These are phyloP conservation scores for Tragopan temminckii DNA, from an alignment of 2,797 vertebrate species.

Conservation along the genomic window DNA sequence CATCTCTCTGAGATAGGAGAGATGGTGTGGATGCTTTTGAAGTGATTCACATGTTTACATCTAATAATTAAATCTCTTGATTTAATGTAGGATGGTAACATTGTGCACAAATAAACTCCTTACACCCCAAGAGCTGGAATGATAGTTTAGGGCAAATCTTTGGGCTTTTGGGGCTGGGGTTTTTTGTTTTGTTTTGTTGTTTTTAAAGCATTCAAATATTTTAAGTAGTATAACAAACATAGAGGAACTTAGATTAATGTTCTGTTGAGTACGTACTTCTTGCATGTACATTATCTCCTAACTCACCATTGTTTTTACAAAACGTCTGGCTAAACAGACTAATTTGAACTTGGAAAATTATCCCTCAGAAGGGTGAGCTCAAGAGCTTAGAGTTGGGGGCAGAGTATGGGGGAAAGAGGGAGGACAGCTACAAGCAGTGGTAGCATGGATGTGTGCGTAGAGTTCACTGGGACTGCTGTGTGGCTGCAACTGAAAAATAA, in stretches of 20 bases:
- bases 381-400: not conserved
- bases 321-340: not conserved
- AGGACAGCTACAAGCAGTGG: not conserved
- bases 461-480: not conserved
- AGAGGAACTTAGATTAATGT: not conserved
- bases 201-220: not conserved
- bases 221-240: not conserved
- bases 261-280: not conserved
- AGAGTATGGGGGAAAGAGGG: not conserved
- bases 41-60: not conserved
- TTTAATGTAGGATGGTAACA: not conserved
- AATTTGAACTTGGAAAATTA: not conserved
- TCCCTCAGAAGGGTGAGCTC: not conserved
- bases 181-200: not conserved
- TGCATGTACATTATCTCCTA: not conserved
- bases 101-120: not conserved
- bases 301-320: not conserved
- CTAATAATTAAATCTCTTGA: not conserved
- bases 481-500: not conserved
- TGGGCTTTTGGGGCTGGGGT: not conserved
- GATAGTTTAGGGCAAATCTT: not conserved
- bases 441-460: rapidly evolving
- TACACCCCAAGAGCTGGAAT: not conserved
- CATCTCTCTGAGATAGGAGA: not conserved
- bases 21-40: not conserved